Evolutionary conservation across 2,797 vertebrate genomes (phyloP), one percentile per base, ranked within the genome.

Genomic region (Halcyon smyrnensis): DNA sequence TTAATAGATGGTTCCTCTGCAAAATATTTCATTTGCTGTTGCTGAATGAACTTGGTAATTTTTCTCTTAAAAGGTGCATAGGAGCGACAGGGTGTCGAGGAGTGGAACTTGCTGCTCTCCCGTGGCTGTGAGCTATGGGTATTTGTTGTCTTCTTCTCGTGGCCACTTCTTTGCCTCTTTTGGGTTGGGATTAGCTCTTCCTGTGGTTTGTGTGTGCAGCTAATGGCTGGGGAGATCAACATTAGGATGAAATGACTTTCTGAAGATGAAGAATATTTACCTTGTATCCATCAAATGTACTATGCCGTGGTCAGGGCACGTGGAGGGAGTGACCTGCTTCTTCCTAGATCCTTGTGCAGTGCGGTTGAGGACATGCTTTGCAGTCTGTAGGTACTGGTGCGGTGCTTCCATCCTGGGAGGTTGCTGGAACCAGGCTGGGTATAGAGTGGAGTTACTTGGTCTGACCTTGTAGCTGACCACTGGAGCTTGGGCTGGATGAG

Each of bases 281-380:
- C 46, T 76, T n/a, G 43, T 57, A 7, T 4, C 5, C 13, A 1
- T 14, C 27, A 11, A 7, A 19, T 25, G 30, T 8, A 0, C 7
- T 3, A 2, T 10, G 34, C 15, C 17, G 57, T 0, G 3, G 3
- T 28, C 12, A 17, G 37, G 51, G 27, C 36, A 6, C 0, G 0
- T 4, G 30, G 59, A 21, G 21, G n/a, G 39, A 7, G 6, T 0
- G 2, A 14, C 32, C 27, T 24, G 7, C 5, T 89, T 41, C 54
- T 46, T n/a, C 18, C 28, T 14, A 32, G 7, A 13, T 21, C 21
- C 45, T 37, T 21, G 46, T 69, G 34, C 25, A 18, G 48, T 16
- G 48, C 51, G 67, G 24, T 17, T 68, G 65, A 69, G 45, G n/a
- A 27, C 32, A 34, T 12, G n/a, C 34, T 5, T 14, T 36, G 65